A percentile compares a stretch with the other conserved stretches of the same genome.
phyloP scores from a whole-genome alignment of 2,888 invertebrate genomes.

The Dolomedes plantarius region DNA sequence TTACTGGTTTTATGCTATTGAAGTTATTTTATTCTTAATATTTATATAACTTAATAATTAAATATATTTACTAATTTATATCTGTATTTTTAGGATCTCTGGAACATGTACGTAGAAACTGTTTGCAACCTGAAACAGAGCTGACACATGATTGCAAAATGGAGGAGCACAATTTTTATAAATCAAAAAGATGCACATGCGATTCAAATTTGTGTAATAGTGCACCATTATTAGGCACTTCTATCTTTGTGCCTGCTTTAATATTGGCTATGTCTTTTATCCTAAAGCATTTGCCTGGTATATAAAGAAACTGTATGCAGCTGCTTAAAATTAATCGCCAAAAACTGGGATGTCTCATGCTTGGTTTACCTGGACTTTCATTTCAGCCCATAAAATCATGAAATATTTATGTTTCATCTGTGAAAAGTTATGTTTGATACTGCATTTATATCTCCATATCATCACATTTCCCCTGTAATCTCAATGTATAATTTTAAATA shows the following conservation, averaged over 20 bases:
- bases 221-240: background rate
- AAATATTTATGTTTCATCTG: background rate
- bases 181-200: constrained; percentile 49
- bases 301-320: background rate
- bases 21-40: too few species aligned
- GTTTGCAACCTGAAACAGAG: constrained; percentile 41
- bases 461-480: too few species aligned
- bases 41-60: too few species aligned
- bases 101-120: constrained; percentile 62
- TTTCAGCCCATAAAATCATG: background rate
- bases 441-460: constrained; percentile 10
- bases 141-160: constrained; percentile 39
- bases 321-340: background rate
- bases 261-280: background rate
- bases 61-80: too few species aligned
- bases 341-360: background rate
- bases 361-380: background rate
- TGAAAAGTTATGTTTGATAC: background rate
- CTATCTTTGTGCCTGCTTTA: background rate
- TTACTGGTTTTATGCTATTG: too few species aligned
- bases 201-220: constrained; percentile 56
- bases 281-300: background rate
- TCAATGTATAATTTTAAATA: too few species aligned
- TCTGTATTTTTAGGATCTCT: constrained; percentile 37
- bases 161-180: constrained; percentile 34